A percentile compares a stretch with the other conserved stretches of the same genome.
Evolutionary conservation across 2,888 invertebrate genomes (phyloP).

Genomic region (Lutraria lutraria): DNA sequence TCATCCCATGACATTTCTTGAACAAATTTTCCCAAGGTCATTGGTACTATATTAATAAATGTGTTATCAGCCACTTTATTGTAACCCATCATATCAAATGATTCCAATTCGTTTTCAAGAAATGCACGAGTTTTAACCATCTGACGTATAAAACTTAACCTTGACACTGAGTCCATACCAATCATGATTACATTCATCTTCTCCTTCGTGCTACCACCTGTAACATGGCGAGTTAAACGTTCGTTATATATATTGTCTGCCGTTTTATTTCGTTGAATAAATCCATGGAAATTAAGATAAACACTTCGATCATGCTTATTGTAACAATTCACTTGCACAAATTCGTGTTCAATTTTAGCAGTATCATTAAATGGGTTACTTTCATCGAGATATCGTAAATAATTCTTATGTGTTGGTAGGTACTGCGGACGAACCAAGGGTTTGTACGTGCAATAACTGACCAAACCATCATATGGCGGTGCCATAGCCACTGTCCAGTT

Average conservation of each 20-base stretch:
- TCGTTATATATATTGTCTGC: slow-evolving; percentile 62
- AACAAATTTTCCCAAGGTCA: slow-evolving; percentile 88
- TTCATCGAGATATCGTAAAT: slow-evolving; percentile 61
- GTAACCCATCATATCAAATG: slow-evolving; percentile 94
- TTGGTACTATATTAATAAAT: slow-evolving; percentile 93
- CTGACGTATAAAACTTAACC: slow-evolving; percentile 93
- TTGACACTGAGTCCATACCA: slow-evolving; percentile 94
- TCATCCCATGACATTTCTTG: slow-evolving; percentile 75
- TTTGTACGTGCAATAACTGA: slow-evolving; percentile 82
- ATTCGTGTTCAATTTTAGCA: slow-evolving; percentile 76
- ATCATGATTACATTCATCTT: slow-evolving; percentile 91
- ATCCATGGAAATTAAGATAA: slow-evolving; percentile 83
- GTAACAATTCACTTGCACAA: slow-evolving; percentile 82
- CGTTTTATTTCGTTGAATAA: slow-evolving; percentile 75
- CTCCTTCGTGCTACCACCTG: slow-evolving; percentile 70
- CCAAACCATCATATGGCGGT: slow-evolving; percentile 69
- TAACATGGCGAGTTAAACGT: slow-evolving; percentile 57
- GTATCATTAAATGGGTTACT: slow-evolving; percentile 62
- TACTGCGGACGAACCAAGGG: slow-evolving; percentile 74
- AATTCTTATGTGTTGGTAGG: slow-evolving; percentile 67
- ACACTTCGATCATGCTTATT: slow-evolving; percentile 74
- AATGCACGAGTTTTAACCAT: slow-evolving; percentile 90
- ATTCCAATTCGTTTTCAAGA: slow-evolving; percentile 89
- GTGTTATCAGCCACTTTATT: slow-evolving; percentile 98
- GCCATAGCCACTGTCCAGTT: slow-evolving; percentile 64